These are phyloP conservation scores for Sesamia nonagrioides DNA, from an alignment of 1,140 invertebrate genomes.

Conservation along the genomic window DNA sequence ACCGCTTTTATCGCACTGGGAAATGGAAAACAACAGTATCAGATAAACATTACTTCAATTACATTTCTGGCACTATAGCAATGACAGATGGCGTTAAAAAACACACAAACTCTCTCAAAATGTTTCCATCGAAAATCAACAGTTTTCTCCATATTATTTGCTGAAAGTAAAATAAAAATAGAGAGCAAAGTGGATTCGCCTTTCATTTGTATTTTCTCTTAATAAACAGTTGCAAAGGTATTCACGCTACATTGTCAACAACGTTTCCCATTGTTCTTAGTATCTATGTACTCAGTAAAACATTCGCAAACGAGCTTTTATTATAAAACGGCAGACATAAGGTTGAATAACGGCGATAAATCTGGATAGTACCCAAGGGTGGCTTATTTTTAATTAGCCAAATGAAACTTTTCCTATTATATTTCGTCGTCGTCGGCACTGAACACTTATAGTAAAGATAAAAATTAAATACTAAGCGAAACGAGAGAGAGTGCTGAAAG, in stretches of 20 bases:
- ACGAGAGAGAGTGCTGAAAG: constrained; percentile 56
- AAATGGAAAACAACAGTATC: constrained; percentile 41
- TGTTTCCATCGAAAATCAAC: constrained; percentile 23
- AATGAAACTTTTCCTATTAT: constrained; percentile 83
- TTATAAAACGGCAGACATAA: constrained; percentile 66
- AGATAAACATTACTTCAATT: constrained; percentile 32
- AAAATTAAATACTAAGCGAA: constrained; percentile 76
- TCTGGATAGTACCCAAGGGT: constrained; percentile 69
- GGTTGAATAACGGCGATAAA: constrained; percentile 73
- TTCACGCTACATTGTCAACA: constrained; percentile 65
- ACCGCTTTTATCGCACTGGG: constrained; percentile 52
- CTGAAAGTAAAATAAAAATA: constrained; percentile 43
- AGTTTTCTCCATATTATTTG: constrained; percentile 15
- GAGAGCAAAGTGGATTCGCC: constrained; percentile 35
- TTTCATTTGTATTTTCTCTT: constrained; percentile 56
- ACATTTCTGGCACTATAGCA: constrained; percentile 14
- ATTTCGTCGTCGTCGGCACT: constrained; percentile 67
- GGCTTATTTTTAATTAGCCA: constrained; percentile 83
- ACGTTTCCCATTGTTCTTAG: constrained; percentile 63
- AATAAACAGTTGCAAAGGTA: constrained; percentile 60
- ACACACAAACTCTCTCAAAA: not conserved
- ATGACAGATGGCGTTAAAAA: not conserved
- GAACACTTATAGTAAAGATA: constrained; percentile 66
- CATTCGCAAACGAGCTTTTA: constrained; percentile 67
- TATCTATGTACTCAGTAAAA: constrained; percentile 59